phyloP scores from a whole-genome alignment of 2,113 vertebrate species.

The Grallaria varia region DNA sequence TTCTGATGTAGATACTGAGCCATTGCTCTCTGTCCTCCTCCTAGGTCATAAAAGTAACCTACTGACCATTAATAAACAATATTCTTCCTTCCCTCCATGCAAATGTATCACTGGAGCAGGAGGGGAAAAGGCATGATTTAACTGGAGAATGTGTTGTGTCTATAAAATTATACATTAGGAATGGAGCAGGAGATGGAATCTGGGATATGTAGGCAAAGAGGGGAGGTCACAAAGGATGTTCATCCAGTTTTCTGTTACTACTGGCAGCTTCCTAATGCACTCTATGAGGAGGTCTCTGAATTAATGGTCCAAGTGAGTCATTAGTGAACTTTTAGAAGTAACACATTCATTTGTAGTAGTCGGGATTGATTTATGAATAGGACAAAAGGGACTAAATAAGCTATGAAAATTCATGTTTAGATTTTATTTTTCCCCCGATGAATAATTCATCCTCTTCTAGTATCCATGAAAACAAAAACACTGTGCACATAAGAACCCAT shows the following conservation, averaged over 20 bases:
- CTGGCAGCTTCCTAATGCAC: neutral
- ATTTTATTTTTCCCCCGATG: neutral
- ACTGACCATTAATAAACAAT: neutral
- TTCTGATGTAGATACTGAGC: neutral
- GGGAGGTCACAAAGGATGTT: neutral
- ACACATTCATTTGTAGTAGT: constrained; percentile 15
- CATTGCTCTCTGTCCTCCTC: neutral
- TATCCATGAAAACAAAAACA: constrained; percentile 57
- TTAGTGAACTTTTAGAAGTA: neutral
- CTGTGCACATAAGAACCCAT: constrained; percentile 46
- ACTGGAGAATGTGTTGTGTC: neutral
- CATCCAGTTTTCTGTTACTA: neutral
- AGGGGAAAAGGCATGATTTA: neutral
- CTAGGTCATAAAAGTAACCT: neutral
- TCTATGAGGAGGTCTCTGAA: neutral
- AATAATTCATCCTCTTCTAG: constrained; percentile 55
- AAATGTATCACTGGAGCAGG: neutral
- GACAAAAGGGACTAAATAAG: constrained; percentile 46
- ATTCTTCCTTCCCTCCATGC: neutral
- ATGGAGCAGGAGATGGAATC: neutral
- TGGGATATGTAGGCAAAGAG: neutral
- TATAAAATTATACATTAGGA: neutral
- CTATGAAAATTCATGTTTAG: constrained; percentile 22
- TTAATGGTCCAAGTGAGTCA: constrained; percentile 3
- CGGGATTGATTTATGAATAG: constrained; percentile 22